phyloP scores from a whole-genome alignment of 2,888 invertebrate species.

The Agonopterix arenella region DNA sequence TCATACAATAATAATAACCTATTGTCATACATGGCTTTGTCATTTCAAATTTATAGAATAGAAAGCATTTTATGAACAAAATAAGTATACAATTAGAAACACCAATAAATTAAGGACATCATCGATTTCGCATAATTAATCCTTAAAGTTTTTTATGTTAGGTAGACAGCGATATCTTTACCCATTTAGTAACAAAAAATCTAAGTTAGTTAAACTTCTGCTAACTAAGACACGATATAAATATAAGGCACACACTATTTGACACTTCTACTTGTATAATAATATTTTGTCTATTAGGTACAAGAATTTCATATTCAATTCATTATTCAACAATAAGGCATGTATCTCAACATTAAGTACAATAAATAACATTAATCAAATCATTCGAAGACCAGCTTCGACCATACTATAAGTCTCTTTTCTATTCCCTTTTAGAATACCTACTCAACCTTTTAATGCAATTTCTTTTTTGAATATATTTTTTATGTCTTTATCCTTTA shows the following conservation, averaged over 20 bases:
- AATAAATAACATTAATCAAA: constrained; percentile 22
- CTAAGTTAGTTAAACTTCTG: constrained; percentile 10
- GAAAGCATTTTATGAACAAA: neutral
- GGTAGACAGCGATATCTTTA: too few species aligned
- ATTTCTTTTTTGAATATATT: neutral
- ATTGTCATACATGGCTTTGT: neutral
- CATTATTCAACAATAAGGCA: constrained; percentile 2
- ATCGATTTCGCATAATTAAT: neutral
- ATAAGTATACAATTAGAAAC: neutral
- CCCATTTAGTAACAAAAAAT: too few species aligned
- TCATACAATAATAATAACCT: neutral
- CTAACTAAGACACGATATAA: constrained; percentile 23
- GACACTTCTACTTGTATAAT: constrained; percentile 26
- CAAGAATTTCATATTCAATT: neutral
- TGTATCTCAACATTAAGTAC: neutral
- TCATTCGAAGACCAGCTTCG: constrained; percentile 41
- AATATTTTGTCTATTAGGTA: constrained; percentile 3
- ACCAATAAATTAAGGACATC: neutral
- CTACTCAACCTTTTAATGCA: neutral
- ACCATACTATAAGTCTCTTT: constrained; percentile 9
- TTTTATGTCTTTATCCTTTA: neutral
- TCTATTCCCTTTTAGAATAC: too few species aligned
- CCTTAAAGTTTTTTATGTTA: too few species aligned
- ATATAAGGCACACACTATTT: constrained; percentile 49
- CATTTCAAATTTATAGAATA: neutral